Conservation (phyloP, 1,140 invertebrate genomes). For the Drosophila ambigua region DNA sequence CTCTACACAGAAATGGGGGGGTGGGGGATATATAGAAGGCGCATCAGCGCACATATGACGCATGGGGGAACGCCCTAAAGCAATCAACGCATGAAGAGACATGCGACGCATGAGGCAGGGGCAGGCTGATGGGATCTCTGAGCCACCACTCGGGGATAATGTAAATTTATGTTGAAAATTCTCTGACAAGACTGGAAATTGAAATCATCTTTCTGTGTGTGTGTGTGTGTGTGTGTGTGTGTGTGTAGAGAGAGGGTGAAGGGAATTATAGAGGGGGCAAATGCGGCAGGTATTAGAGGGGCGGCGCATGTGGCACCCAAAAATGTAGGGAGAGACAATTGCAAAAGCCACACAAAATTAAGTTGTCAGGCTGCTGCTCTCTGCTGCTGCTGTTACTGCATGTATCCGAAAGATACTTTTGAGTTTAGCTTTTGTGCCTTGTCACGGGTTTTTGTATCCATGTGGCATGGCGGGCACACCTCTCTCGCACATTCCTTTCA, state of each 20-base stretch:
- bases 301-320: neutral
- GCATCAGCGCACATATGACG: too few relatives aligned
- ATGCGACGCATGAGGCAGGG: too few relatives aligned
- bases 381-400: neutral
- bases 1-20: neutral
- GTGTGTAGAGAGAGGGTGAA: neutral
- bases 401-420: slow-evolving; percentile 44
- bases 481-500: slow-evolving; percentile 46
- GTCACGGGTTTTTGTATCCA: slow-evolving; percentile 35
- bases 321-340: slow-evolving; percentile 1
- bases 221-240: neutral
- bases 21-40: neutral
- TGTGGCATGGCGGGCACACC: slow-evolving; percentile 40
- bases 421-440: slow-evolving; percentile 37
- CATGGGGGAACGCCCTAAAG: slow-evolving; percentile 27
- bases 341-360: slow-evolving; percentile 40
- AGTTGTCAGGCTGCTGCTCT: slow-evolving; percentile 42
- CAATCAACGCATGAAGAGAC: slow-evolving; percentile 28
- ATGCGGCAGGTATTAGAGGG: too few relatives aligned
- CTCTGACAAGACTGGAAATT: slow-evolving; percentile 49
- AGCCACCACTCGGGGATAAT: slow-evolving; percentile 33
- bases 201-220: slow-evolving; percentile 37
- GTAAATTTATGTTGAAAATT: slow-evolving; percentile 59
- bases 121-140: too few relatives aligned
- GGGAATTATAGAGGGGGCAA: too few relatives aligned